Evolutionary conservation across 2,797 vertebrate species (phyloP).

Genomic region (Schizothorax lantsangensis): DNA sequence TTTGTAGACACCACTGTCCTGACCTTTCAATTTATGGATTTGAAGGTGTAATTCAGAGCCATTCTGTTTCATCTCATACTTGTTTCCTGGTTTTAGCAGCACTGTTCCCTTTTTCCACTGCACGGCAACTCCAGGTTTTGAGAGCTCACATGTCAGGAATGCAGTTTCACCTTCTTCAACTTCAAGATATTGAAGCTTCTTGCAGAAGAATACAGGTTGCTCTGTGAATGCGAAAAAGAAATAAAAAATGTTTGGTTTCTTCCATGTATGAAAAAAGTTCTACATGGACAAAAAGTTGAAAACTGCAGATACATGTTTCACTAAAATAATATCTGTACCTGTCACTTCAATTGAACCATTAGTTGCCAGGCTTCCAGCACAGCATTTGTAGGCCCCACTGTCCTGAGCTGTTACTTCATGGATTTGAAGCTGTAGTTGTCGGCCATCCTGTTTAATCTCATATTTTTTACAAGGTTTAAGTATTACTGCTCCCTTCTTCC

Average conservation of each 20-base stretch:
- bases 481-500: constrained; percentile 77
- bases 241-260: background rate
- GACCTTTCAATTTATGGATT: constrained; percentile 54
- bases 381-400: constrained; percentile 83
- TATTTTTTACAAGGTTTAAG: constrained; percentile 77
- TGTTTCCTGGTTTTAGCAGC: constrained; percentile 73
- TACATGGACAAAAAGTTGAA: background rate
- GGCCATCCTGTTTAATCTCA: constrained; percentile 74
- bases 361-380: constrained; percentile 66
- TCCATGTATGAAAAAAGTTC: constrained; percentile 28
- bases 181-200: constrained; percentile 77
- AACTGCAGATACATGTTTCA: constrained; percentile 49
- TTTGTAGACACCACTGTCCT: constrained; percentile 59
- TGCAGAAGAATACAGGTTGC: constrained; percentile 50
- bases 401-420: constrained; percentile 80
- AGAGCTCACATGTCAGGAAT: constrained; percentile 82
- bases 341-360: constrained; percentile 48
- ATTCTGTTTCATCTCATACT: constrained; percentile 53
- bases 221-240: background rate
- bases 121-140: constrained; percentile 66
- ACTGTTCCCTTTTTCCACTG: constrained; percentile 85
- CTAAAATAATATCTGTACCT: constrained; percentile 36
- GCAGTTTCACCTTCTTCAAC: constrained; percentile 79
- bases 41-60: constrained; percentile 53
- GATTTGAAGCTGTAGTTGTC: constrained; percentile 78